Evolutionary conservation across 1,140 invertebrate species (phyloP).

Genomic region (Drosophila busckii): DNA sequence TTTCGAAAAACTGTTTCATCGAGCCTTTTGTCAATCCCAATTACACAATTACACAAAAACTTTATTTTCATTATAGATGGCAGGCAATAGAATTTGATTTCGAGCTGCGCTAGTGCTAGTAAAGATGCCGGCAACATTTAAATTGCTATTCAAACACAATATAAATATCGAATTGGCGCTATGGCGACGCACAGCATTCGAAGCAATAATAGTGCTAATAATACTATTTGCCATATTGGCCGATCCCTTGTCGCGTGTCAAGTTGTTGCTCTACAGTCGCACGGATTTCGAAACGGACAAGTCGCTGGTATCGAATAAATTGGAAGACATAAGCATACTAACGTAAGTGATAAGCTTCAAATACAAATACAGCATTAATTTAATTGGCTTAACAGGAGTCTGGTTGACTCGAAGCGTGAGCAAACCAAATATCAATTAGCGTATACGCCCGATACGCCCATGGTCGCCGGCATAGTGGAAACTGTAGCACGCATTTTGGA

Average conservation of each 20-base stretch:
- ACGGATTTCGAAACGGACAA: conserved; percentile 11
- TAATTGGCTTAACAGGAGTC: not conserved
- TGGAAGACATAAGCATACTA: conserved; percentile 41
- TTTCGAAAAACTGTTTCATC: too few species aligned
- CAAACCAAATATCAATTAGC: conserved; percentile 40
- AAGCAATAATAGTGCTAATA: conserved; percentile 36
- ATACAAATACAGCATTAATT: not conserved
- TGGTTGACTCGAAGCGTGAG: conserved; percentile 48
- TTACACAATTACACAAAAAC: too few species aligned
- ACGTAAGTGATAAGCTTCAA: conserved; percentile 34
- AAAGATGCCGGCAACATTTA: conserved; percentile 51
- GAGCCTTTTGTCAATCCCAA: too few species aligned
- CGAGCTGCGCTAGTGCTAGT: too few species aligned
- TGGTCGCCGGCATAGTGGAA: conserved; percentile 9
- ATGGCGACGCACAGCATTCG: conserved; percentile 44
- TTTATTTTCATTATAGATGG: too few species aligned
- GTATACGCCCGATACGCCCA: conserved; percentile 23
- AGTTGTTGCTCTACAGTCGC: conserved; percentile 30
- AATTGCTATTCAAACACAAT: conserved; percentile 50
- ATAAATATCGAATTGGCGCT: conserved; percentile 38
- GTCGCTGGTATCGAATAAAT: conserved; percentile 28
- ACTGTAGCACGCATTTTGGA: conserved; percentile 27
- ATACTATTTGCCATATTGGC: conserved; percentile 44
- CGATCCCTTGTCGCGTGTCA: conserved; percentile 49
- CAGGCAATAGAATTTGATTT: too few species aligned